These are phyloP conservation scores for Lepeophtheirus nordmannii DNA, from an alignment of 2,888 invertebrate species.

Conservation along the genomic window DNA sequence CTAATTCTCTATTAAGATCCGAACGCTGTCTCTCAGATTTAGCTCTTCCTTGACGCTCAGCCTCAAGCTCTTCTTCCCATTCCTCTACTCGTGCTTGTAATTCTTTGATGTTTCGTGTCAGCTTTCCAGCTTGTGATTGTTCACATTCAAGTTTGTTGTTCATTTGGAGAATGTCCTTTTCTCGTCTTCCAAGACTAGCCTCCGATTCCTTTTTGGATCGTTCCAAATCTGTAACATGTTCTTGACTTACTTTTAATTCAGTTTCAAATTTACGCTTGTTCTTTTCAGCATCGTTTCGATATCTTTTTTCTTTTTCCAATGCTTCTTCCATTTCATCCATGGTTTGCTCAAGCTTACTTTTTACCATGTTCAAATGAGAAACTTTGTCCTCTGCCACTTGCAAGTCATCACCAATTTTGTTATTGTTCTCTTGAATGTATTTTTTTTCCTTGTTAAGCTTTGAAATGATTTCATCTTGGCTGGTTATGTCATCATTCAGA, in stretches of 20 bases:
- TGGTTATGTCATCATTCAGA: conserved; percentile 41
- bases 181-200: conserved; percentile 93
- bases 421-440: conserved; percentile 35
- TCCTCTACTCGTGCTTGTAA: conserved; percentile 76
- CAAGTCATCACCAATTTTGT: conserved; percentile 32
- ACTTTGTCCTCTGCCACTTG: conserved; percentile 93
- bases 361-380: conserved; percentile 70
- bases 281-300: conserved; percentile 41
- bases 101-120: conserved; percentile 62
- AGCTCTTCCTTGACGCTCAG: conserved; percentile 90
- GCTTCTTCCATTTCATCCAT: conserved; percentile 43
- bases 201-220: conserved; percentile 44
- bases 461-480: conserved; percentile 41
- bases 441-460: conserved; percentile 43
- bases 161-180: conserved; percentile 88
- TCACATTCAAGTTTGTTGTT: conserved; percentile 92
- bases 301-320: conserved; percentile 43
- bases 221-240: conserved; percentile 35
- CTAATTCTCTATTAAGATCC: conserved; percentile 83
- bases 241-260: conserved; percentile 41
- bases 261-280: conserved; percentile 41
- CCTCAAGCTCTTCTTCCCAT: conserved; percentile 96
- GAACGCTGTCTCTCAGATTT: conserved; percentile 75
- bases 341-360: conserved; percentile 36
- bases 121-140: conserved; percentile 55